Evolutionary conservation across 2,888 invertebrate genomes (phyloP).

Genomic region (Macrosoma leucophasiata): DNA sequence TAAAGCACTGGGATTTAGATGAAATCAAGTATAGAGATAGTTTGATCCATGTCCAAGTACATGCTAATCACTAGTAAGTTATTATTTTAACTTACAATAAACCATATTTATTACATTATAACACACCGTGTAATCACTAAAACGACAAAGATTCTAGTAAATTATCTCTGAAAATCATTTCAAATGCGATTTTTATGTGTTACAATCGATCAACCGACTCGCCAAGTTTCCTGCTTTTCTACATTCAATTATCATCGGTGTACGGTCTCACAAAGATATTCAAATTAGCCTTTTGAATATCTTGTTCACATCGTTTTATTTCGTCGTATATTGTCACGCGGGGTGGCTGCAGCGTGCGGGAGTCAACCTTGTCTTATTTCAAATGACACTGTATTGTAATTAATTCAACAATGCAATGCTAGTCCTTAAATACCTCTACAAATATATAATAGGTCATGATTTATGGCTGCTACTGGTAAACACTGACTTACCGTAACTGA

Average conservation of each 20-base stretch:
- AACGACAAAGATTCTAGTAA: slow-evolving; percentile 12
- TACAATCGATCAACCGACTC: slow-evolving; percentile 28
- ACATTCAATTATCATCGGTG: slow-evolving; percentile 30
- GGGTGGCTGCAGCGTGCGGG: slow-evolving; percentile 32
- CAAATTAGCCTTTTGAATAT: slow-evolving; percentile 27
- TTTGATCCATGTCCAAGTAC: too few species aligned
- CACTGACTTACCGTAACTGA: too few species aligned
- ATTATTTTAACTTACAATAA: too few species aligned
- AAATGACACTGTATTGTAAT: slow-evolving; percentile 27
- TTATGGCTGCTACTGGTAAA: slow-evolving; percentile 27
- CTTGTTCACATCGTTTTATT: slow-evolving; percentile 29
- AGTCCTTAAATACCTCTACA: slow-evolving; percentile 31
- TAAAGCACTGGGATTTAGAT: too few species aligned
- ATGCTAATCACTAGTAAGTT: too few species aligned
- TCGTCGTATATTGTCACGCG: slow-evolving; percentile 33
- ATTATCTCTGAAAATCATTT: slow-evolving; percentile 3
- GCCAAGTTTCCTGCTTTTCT: slow-evolving; percentile 26
- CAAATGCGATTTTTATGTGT: slow-evolving; percentile 24
- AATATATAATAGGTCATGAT: slow-evolving; percentile 29
- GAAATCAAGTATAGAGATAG: too few species aligned
- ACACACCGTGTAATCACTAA: slow-evolving; percentile 10
- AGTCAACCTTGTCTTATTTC: slow-evolving; percentile 33
- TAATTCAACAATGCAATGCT: slow-evolving; percentile 30
- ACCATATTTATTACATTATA: too few species aligned
- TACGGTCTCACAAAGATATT: slow-evolving; percentile 33